These are phyloP conservation scores for Enteromius mattozi DNA, from an alignment of 2,797 vertebrate genomes.

Conservation along the genomic window DNA sequence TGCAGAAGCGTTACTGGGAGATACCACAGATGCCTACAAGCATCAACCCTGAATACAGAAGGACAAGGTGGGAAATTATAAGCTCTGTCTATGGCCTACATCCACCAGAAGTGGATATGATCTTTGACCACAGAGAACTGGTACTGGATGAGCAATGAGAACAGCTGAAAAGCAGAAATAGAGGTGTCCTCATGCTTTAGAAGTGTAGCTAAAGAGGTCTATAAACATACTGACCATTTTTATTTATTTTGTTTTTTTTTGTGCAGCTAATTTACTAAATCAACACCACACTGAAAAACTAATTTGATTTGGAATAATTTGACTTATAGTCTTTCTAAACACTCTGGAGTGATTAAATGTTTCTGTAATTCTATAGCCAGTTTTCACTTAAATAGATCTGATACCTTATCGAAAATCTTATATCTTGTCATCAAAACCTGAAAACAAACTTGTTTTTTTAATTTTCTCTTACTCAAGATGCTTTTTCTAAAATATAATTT, in stretches of 20 bases:
- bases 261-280: neutral
- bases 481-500: neutral
- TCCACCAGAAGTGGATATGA: conserved; percentile 59
- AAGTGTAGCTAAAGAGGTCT: neutral
- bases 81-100: conserved; percentile 68
- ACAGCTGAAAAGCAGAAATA: conserved; percentile 71
- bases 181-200: conserved; percentile 59
- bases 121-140: conserved; percentile 71
- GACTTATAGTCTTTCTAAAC: neutral
- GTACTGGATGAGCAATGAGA: conserved; percentile 57
- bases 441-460: neutral
- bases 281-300: neutral
- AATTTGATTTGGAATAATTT: neutral
- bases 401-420: neutral
- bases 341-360: neutral
- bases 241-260: neutral
- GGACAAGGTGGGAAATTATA: conserved; percentile 61
- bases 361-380: neutral
- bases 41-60: conserved; percentile 64
- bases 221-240: neutral
- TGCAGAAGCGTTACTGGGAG: conserved; percentile 62
- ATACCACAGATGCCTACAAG: conserved; percentile 60
- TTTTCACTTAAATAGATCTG: neutral
- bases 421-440: neutral
- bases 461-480: neutral